Evolutionary conservation across 2,113 vertebrate species (phyloP).

Genomic region (Echinops telfairi): DNA sequence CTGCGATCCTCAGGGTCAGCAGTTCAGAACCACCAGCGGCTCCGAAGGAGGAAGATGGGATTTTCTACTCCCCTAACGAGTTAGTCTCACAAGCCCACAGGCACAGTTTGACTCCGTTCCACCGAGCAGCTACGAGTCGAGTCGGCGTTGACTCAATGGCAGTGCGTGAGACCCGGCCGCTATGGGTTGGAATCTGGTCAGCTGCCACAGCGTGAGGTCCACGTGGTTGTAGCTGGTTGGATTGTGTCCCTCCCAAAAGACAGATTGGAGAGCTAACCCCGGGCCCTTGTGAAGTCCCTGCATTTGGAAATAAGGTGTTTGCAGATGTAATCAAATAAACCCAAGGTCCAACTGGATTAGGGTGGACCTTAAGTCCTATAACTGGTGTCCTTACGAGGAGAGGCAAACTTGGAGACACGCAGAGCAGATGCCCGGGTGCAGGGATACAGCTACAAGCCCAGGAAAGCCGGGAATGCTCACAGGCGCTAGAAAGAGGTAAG

Average conservation of each 20-base stretch:
- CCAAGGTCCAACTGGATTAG: not conserved
- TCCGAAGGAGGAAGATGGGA: too few relatives aligned
- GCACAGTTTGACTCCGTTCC: not conserved
- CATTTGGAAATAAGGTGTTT: not conserved
- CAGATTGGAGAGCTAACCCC: too few relatives aligned
- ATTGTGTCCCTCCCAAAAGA: not conserved
- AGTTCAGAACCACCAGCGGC: too few relatives aligned
- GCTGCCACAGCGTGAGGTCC: too few relatives aligned
- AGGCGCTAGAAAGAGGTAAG: not conserved
- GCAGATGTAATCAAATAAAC: not conserved
- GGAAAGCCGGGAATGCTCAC: not conserved
- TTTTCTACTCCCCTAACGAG: too few relatives aligned
- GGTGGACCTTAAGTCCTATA: not conserved
- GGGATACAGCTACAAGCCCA: not conserved
- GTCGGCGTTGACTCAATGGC: not conserved
- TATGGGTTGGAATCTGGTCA: too few relatives aligned
- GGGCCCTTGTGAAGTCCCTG: not conserved
- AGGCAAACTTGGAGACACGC: not conserved
- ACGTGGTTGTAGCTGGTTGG: not conserved
- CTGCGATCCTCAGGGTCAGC: too few relatives aligned
- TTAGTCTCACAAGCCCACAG: not conserved
- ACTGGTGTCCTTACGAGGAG: not conserved
- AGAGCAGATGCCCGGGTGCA: not conserved
- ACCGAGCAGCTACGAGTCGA: not conserved
- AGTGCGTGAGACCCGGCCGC: not conserved